These are phyloP conservation scores for Megaceryle maxima DNA, from an alignment of 2,113 vertebrate species.

Conservation along the genomic window DNA sequence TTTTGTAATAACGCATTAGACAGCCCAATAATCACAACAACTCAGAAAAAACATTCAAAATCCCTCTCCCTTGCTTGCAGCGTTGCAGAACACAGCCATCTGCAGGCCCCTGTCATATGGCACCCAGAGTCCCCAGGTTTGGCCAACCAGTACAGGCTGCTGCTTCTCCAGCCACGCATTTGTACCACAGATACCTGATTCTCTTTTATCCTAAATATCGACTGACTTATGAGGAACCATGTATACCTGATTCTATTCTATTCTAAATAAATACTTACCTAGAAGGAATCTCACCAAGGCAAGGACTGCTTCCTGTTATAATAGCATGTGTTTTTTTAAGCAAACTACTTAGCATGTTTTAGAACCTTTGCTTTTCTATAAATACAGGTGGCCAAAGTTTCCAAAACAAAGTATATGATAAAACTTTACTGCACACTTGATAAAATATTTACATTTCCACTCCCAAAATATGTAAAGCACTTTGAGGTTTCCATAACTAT, in stretches of 20 bases:
- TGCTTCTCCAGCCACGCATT: not conserved
- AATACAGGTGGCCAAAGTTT: not conserved
- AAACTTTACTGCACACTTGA: not conserved
- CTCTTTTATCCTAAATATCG: not conserved
- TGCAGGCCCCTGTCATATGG: not conserved
- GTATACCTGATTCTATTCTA: not conserved
- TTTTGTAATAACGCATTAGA: not conserved
- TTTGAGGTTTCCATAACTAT: not conserved
- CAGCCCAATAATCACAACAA: not conserved
- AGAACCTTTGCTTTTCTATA: not conserved
- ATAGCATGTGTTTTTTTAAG: rapidly evolving
- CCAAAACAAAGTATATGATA: not conserved
- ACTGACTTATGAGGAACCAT: not conserved
- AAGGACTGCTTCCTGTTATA: not conserved
- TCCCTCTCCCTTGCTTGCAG: not conserved
- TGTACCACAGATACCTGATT: not conserved
- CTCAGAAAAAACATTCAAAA: not conserved
- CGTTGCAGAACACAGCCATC: not conserved
- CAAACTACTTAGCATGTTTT: not conserved
- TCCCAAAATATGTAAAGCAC: not conserved
- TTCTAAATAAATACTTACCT: not conserved
- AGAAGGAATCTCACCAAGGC: not conserved
- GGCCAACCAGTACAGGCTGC: rapidly evolving
- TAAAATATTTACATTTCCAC: not conserved
- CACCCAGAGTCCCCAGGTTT: rapidly evolving